A percentile compares a stretch with the other conserved stretches of the same genome.
Evolutionary conservation across 37 sponge, comb jelly and placozoan genomes (phyloP).

Genomic region (Chondrilla cf. caribensis): DNA sequence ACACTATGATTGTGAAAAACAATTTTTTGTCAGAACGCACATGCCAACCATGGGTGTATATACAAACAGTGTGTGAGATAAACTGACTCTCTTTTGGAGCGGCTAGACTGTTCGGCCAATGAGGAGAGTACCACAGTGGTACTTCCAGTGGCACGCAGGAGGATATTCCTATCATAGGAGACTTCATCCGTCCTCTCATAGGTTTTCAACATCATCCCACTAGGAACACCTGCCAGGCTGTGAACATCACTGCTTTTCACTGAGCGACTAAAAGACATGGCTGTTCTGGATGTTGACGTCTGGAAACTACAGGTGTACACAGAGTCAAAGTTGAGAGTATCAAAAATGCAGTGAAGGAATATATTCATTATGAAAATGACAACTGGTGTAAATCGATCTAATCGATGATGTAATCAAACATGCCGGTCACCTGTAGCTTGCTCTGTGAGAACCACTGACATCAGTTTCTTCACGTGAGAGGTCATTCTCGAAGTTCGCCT

Average conservation of each 20-base stretch:
- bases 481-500: conserved; percentile 37
- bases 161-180: not conserved
- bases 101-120: not conserved
- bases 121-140: not conserved
- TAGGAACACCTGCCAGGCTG: conserved; percentile 11
- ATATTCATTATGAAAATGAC: not conserved
- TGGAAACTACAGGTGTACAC: not conserved
- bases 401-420: too few relatives aligned
- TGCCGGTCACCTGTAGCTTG: not conserved
- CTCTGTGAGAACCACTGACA: not conserved
- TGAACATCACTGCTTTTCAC: not conserved
- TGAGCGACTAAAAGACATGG: not conserved
- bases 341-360: too few relatives aligned
- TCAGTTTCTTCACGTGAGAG: not conserved
- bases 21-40: not conserved
- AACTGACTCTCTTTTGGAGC: not conserved
- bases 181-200: not conserved
- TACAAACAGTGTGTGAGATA: not conserved
- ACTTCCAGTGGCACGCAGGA: not conserved
- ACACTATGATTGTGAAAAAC: not conserved
- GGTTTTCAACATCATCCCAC: not conserved
- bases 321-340: too few relatives aligned
- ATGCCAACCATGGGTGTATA: not conserved
- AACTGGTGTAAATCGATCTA: too few relatives aligned
- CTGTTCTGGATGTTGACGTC: not conserved